Evolutionary conservation across 2,113 vertebrate genomes (phyloP).

Genomic region (Ctenodactylus gundi): DNA sequence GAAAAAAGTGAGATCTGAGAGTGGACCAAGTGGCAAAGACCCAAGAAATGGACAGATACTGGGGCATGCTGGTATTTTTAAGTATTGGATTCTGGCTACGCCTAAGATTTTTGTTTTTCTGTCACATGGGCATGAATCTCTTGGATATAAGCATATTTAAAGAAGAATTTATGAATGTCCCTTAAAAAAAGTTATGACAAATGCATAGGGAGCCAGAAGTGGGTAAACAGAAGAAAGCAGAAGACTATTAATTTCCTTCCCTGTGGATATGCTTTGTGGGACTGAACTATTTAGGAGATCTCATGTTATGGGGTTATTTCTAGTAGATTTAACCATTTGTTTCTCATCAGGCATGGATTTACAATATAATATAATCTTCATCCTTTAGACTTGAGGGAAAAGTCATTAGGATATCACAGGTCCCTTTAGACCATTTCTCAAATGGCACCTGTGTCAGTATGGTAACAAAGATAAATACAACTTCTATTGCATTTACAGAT

Average conservation of each 20-base stretch:
- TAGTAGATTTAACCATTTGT: neutral
- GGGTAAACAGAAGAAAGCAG: neutral
- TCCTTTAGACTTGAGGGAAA: conserved; percentile 1
- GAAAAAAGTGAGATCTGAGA: neutral
- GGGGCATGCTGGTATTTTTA: neutral
- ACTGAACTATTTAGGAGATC: neutral
- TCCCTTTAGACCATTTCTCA: neutral
- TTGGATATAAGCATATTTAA: neutral
- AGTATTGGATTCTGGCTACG: neutral
- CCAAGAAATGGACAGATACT: neutral
- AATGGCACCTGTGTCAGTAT: neutral
- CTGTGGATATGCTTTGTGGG: neutral
- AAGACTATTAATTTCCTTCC: neutral
- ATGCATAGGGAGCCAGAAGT: neutral
- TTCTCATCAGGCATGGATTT: neutral
- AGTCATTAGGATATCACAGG: neutral
- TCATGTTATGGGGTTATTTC: neutral
- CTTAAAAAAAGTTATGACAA: neutral
- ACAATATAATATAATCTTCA: neutral
- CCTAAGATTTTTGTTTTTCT: neutral
- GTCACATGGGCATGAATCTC: neutral
- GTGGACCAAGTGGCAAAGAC: neutral
- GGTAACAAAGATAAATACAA: neutral
- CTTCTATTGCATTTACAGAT: neutral
- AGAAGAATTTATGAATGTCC: neutral